phyloP scores from a whole-genome alignment of 2,888 invertebrate genomes.

The Tridacna crocea region DNA sequence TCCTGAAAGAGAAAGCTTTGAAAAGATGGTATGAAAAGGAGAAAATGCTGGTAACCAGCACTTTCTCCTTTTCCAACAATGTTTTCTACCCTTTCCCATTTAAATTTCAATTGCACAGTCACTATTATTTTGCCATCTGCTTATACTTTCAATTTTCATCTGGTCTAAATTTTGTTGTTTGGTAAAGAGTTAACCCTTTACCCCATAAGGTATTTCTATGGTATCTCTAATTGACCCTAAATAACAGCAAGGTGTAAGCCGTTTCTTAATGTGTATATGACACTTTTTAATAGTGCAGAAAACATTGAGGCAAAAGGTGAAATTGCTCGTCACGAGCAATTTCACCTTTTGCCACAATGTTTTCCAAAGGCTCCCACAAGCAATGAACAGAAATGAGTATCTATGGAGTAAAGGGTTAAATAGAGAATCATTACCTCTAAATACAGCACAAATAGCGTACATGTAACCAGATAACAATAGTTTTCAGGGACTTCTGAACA shows the following conservation, averaged over 20 bases:
- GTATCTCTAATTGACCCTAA: too few relatives aligned
- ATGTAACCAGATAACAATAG: conserved; percentile 19
- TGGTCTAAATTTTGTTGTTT: neutral
- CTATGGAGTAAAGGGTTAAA: conserved; percentile 8
- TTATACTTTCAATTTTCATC: neutral
- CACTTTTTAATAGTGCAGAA: neutral
- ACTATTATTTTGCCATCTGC: neutral
- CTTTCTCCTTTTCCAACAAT: too few relatives aligned
- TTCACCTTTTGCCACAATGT: neutral
- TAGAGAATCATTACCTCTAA: neutral
- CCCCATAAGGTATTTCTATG: too few relatives aligned
- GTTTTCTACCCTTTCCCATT: neutral
- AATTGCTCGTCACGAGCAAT: neutral
- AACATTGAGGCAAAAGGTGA: neutral
- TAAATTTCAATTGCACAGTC: too few relatives aligned
- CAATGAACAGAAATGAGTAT: too few relatives aligned
- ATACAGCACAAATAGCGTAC: neutral
- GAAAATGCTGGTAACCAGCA: too few relatives aligned
- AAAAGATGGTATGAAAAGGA: too few relatives aligned
- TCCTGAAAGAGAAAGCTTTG: too few relatives aligned
- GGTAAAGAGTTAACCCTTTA: neutral
- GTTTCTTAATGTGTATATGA: too few relatives aligned
- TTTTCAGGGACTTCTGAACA: conserved; percentile 17
- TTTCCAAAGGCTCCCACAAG: too few relatives aligned
- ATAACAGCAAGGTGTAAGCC: too few relatives aligned